Base-by-base conservation (phyloP, 35 echinoderm and acorn worm genomes). In the Eucidaris tribuloides region DNA sequence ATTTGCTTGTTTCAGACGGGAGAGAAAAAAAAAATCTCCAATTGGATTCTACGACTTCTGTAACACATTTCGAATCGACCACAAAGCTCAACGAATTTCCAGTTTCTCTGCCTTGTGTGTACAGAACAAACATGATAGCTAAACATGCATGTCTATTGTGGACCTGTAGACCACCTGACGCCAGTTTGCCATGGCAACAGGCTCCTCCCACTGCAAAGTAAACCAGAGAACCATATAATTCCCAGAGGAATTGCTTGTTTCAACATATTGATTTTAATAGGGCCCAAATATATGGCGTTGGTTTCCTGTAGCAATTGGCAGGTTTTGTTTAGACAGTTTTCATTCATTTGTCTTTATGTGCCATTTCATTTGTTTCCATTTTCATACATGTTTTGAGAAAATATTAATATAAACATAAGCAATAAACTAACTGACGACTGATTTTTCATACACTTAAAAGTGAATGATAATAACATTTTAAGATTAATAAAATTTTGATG, bases 91-190 rank as follows among this genome's bases (percentile, higher is more conserved):
- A 40, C 38, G 68, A 74, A 41, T 35, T 74, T 43, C 35, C 44
- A 74, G 68, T 74, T 74, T 74, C 44, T 40, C 68, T 74, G 68
- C 44, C 68, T 35, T 40, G n/a, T 74, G 68, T 74, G 68, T 74
- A 74, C 68, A 74, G 38, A 42, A 40, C 44, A 74, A 74, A 74
- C 68, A 74, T 22, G 68, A 74, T 74, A 74, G 24, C 68, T 40
- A 74, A 74, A 74, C 68, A 74, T 44, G 68, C 38, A 42, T 74
- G 68, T 40, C 68, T 74, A 74, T 44, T 22, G 68, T 27, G 24
- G 34, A 41, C 44, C 68, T n/a, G 35, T 40, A 27, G 68, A 41
- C 68, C 40, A 36, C 18, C 35, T 25, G 68, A 40, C 68, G 68
- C 68, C 68, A 42, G 13, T 33, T 74, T 36, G 25, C 68, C 68